These are phyloP conservation scores for Heterodera carotae DNA, from an alignment of 1,140 invertebrate genomes.

Conservation along the genomic window DNA sequence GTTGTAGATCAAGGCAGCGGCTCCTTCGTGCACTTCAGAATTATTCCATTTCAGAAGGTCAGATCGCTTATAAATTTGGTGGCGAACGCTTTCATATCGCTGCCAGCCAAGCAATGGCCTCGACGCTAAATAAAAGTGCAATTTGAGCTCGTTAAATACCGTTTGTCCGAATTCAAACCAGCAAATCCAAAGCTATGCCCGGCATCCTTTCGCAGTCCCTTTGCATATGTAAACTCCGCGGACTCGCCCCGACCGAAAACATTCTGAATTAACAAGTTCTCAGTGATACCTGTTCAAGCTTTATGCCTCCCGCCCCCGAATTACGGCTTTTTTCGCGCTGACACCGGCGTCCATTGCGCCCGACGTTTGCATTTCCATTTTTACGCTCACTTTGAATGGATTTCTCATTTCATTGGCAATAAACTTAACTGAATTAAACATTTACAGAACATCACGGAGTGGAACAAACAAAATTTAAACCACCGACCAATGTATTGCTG, in stretches of 20 bases:
- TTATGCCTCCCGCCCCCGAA: conserved; percentile 20
- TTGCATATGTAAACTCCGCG: conserved; percentile 53
- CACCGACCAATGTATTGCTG: neutral
- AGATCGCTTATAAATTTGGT: conserved; percentile 39
- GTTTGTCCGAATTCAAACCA: conserved; percentile 3
- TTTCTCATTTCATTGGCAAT: neutral
- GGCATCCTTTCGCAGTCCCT: conserved; percentile 44
- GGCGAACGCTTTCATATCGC: conserved; percentile 47
- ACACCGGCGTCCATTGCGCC: conserved; percentile 59
- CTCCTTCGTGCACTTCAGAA: conserved; percentile 57
- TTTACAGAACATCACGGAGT: too few relatives aligned
- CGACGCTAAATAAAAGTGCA: conserved; percentile 1
- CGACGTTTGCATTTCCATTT: conserved; percentile 55
- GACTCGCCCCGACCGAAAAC: conserved; percentile 59
- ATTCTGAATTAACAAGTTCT: conserved; percentile 47
- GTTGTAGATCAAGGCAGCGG: conserved; percentile 47
- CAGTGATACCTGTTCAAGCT: too few relatives aligned
- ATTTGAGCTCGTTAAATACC: too few relatives aligned
- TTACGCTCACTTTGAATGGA: conserved; percentile 46
- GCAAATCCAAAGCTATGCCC: conserved; percentile 56
- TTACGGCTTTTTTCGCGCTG: conserved; percentile 48
- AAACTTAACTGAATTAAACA: neutral
- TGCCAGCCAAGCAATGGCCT: conserved; percentile 65
- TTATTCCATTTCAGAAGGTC: conserved; percentile 58
- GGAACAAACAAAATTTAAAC: neutral